Percentiles rank a stretch among this genome's conserved stretches.
These are phyloP conservation scores for Biston betularia DNA, from an alignment of 2,888 invertebrate species.

Conservation along the genomic window DNA sequence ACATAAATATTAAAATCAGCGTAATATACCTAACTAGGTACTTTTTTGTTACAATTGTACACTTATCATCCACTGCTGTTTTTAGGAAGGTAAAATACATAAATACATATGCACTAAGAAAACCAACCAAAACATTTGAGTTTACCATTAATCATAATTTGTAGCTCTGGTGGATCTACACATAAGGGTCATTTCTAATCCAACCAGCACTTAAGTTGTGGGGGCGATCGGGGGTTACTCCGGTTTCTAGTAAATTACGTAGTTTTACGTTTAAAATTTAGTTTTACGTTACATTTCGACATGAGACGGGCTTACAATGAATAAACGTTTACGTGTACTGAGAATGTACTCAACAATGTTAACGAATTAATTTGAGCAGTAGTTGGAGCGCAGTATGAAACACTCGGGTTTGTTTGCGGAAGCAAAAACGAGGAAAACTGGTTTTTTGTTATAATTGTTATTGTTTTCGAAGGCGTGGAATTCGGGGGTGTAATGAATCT, in stretches of 20 bases:
- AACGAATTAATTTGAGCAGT: slow-evolving; percentile 8
- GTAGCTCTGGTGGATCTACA: slow-evolving; percentile 57
- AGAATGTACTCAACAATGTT: slow-evolving; percentile 30
- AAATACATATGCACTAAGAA: not conserved
- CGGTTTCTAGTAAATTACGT: slow-evolving; percentile 73
- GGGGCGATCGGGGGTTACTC: slow-evolving; percentile 78
- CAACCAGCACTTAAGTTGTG: slow-evolving; percentile 81
- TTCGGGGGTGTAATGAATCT: slow-evolving; percentile 19
- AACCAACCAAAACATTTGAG: slow-evolving; percentile 32
- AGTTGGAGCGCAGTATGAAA: not conserved
- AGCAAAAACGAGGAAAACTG: slow-evolving; percentile 27
- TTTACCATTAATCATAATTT: slow-evolving; percentile 42
- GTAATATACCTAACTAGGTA: too few species aligned
- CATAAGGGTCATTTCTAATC: slow-evolving; percentile 74
- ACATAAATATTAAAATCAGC: too few species aligned
- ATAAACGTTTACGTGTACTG: slow-evolving; percentile 43
- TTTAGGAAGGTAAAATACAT: not conserved
- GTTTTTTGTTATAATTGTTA: slow-evolving; percentile 25
- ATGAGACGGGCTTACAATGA: slow-evolving; percentile 52
- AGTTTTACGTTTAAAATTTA: slow-evolving; percentile 65
- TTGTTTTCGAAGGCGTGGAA: slow-evolving; percentile 32
- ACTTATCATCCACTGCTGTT: not conserved
- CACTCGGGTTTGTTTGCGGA: slow-evolving; percentile 30
- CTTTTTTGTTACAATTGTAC: too few species aligned
- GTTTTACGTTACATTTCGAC: slow-evolving; percentile 43